These are phyloP conservation scores for Drosophila mimica DNA, from an alignment of 2,888 invertebrate species.

Conservation along the genomic window DNA sequence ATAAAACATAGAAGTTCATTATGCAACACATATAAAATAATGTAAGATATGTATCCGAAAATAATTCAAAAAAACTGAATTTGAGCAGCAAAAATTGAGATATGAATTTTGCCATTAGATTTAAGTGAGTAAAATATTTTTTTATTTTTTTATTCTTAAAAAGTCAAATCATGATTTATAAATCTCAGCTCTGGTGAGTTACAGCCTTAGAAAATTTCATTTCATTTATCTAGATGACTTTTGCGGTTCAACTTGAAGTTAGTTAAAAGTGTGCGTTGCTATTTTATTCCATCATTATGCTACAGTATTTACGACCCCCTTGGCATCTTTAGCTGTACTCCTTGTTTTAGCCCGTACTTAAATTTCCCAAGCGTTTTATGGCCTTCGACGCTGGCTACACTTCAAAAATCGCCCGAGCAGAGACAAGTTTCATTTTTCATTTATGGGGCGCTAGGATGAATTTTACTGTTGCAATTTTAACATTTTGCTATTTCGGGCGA, in stretches of 20 bases:
- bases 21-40: background rate
- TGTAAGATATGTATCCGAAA: background rate
- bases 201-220: background rate
- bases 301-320: constrained; percentile 20
- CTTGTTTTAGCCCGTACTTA: constrained; percentile 48
- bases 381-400: constrained; percentile 43
- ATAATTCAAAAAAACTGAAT: background rate
- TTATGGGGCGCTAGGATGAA: constrained; percentile 65
- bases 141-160: background rate
- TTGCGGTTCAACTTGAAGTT: background rate
- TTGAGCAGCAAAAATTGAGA: background rate
- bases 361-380: constrained; percentile 54
- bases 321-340: constrained; percentile 21
- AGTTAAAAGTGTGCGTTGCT: constrained; percentile 6
- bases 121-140: background rate
- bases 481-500: constrained; percentile 71
- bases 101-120: background rate
- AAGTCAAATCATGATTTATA: background rate
- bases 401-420: constrained; percentile 44
- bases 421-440: constrained; percentile 80
- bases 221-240: background rate
- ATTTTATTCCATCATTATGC: constrained; percentile 38
- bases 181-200: background rate
- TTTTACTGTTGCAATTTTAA: constrained; percentile 78
- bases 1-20: constrained; percentile 9